Evolutionary conservation across 1,140 invertebrate genomes (phyloP), one percentile per base, ranked within the genome.

Genomic region (Drosophila albomicans): DNA sequence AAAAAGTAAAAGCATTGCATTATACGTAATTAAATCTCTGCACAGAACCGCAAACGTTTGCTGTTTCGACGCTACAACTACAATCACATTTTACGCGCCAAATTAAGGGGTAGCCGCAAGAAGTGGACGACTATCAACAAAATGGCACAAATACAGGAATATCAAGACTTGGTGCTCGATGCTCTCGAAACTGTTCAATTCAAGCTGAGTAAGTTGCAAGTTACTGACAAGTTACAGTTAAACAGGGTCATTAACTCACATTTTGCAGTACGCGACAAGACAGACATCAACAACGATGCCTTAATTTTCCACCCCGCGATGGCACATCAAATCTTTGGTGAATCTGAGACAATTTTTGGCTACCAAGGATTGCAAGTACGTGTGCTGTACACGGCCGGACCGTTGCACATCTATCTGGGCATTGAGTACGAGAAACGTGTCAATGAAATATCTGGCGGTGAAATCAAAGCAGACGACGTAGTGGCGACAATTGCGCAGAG

Each of bases 301-400:
- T 93, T 93, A 5, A 93, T 93, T 11, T 99, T 98, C 92, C 94
- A 95, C 54, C 97, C 98, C 5, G 96, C 96, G 57, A 98, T 98
- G 97, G 96, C 97, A 57, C 97, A 99, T 94, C 98, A 99, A 93
- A 95, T 99, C 13, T 99, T 98, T 94, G 98, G 98, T 20, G 97
- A 98, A 81, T 96, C 96, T 81, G 98, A 99, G 93, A 96, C 95
- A 68, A 98, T 99, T 91, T 99, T 98, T 94, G 98, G 98, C 13
- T 99, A 98, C 90, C 95, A 96, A 91, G 96, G 97, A 87, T 93
- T 99, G 20, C 94, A 94, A 68, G 95, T 99, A 5, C 94, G 96
- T 54, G 92, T 99, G 8, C 96, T 96, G 87, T 98, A 98, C 91
- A 95, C 95, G 74, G 97, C 97, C 54, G 96, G 95, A 30, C 96